Conservation (phyloP, 2,888 invertebrate species). For the Chesias legatella region DNA sequence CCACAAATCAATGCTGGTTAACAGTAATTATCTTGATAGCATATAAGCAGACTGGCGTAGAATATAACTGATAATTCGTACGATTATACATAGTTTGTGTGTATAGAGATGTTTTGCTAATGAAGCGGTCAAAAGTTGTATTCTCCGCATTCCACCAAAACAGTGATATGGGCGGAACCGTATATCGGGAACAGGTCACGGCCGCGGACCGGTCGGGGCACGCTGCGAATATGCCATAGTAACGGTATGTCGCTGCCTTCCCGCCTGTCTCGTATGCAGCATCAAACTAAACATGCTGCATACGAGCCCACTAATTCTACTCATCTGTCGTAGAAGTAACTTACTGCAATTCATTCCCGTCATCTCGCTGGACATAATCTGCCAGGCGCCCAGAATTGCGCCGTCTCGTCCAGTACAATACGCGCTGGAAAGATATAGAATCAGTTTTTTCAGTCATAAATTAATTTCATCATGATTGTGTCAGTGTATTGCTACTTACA, state of each 20-base stretch:
- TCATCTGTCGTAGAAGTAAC: slow-evolving; percentile 38
- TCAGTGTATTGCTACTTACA: slow-evolving; percentile 62
- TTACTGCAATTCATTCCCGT: slow-evolving; percentile 81
- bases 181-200: slow-evolving; percentile 72
- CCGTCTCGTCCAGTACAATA: slow-evolving; percentile 83
- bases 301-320: slow-evolving; percentile 4
- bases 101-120: slow-evolving; percentile 22
- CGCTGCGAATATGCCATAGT: slow-evolving; percentile 53
- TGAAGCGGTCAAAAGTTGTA: slow-evolving; percentile 45
- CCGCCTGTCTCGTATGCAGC: slow-evolving; percentile 33
- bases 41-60: no score
- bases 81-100: no score
- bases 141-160: slow-evolving; percentile 63
- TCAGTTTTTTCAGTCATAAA: neutral
- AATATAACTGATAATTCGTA: no score
- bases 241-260: slow-evolving; percentile 47
- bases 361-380: slow-evolving; percentile 54
- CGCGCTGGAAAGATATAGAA: slow-evolving; percentile 59
- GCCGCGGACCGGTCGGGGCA: slow-evolving; percentile 62
- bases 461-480: neutral
- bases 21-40: slow-evolving; percentile 7
- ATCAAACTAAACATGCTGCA: slow-evolving; percentile 11
- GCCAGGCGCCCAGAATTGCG: slow-evolving; percentile 76
- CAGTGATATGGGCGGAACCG: slow-evolving; percentile 54
- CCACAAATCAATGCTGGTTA: slow-evolving; percentile 8